Conservation (phyloP, 2,888 invertebrate species). For the Selenia dentaria region DNA sequence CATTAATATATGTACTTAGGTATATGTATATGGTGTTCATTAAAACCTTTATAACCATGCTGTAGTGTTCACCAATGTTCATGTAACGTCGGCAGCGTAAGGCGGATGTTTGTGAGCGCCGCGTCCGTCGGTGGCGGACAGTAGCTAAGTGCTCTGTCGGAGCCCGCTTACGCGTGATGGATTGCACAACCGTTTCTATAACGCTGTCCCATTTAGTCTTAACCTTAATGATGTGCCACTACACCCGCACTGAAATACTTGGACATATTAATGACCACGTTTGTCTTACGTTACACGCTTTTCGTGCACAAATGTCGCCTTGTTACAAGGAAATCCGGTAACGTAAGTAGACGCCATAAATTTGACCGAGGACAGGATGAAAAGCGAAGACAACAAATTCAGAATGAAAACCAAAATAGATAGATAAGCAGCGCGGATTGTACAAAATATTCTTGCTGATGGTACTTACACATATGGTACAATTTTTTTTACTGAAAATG, state of each 20-base stretch:
- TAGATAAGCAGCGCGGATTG: too few species aligned
- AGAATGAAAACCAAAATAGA: neutral
- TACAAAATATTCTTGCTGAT: too few species aligned
- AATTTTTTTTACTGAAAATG: too few species aligned
- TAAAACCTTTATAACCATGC: neutral
- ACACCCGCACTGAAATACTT: constrained; percentile 42
- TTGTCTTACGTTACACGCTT: constrained; percentile 32
- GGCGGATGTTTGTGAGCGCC: constrained; percentile 55
- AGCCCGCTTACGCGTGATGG: constrained; percentile 69
- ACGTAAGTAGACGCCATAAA: constrained; percentile 12
- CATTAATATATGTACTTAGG: too few species aligned
- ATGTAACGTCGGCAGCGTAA: constrained; percentile 29
- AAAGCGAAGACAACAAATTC: constrained; percentile 1
- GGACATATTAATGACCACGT: constrained; percentile 47
- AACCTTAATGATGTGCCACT: constrained; percentile 52
- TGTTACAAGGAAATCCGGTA: constrained; percentile 5
- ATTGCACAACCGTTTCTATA: constrained; percentile 60
- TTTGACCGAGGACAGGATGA: constrained; percentile 2
- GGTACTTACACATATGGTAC: too few species aligned
- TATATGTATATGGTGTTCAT: too few species aligned
- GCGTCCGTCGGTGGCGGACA: constrained; percentile 60
- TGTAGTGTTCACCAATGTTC: neutral
- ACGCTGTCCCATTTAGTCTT: constrained; percentile 56
- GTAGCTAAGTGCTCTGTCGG: constrained; percentile 75
- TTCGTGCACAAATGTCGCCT: constrained; percentile 5